A percentile compares a stretch with the other conserved stretches of the same genome.
These are phyloP conservation scores for Nasonovia ribisnigri DNA, from an alignment of 2,888 invertebrate genomes.

Conservation along the genomic window DNA sequence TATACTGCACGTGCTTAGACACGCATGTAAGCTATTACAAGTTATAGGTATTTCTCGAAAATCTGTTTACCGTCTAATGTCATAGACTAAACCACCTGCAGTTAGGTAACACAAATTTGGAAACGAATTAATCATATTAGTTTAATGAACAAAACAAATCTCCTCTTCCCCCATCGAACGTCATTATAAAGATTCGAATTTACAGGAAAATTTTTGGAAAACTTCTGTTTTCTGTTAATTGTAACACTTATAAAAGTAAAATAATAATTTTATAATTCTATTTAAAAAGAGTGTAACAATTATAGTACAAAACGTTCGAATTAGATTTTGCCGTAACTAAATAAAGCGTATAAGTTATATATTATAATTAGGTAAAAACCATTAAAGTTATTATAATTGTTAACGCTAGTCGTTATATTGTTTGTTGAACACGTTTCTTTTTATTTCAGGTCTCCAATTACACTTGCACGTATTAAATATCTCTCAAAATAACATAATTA, in stretches of 20 bases:
- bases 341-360: not conserved
- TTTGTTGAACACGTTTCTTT: not conserved
- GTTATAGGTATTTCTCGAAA: not conserved
- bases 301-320: not conserved
- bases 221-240: not conserved
- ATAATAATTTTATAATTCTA: fast-evolving
- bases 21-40: not conserved
- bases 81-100: not conserved
- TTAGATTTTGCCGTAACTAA: no score
- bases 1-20: not conserved
- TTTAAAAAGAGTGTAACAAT: not conserved
- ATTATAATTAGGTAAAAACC: not conserved
- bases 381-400: not conserved
- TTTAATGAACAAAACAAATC: not conserved
- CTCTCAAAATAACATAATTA: not conserved
- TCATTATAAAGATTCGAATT: not conserved
- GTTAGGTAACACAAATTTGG: not conserved
- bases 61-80: not conserved
- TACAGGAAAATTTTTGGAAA: not conserved
- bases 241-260: no score
- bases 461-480: not conserved
- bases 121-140: not conserved
- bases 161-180: not conserved
- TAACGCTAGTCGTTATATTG: not conserved
- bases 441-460: not conserved